Evolutionary conservation across 2,797 vertebrate species (phyloP).

Genomic region (Choloepus didactylus): DNA sequence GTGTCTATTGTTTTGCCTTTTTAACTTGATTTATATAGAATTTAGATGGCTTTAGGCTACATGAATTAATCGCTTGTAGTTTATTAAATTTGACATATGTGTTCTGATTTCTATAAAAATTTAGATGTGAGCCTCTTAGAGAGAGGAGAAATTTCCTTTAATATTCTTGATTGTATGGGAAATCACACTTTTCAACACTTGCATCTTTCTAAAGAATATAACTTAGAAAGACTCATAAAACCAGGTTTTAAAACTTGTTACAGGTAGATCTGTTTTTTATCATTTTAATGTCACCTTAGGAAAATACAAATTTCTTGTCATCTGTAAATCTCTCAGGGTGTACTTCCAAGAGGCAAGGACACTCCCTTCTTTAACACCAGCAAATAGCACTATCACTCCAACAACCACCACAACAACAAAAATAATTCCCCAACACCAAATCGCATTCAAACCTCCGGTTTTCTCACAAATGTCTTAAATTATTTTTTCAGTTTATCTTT

Average conservation of each 20-base stretch:
- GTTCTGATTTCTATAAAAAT: slow-evolving; percentile 12
- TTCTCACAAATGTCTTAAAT: neutral
- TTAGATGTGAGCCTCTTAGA: neutral
- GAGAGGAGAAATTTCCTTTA: slow-evolving; percentile 26
- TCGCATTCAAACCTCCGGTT: neutral
- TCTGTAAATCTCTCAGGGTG: neutral
- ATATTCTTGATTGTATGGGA: slow-evolving; percentile 9
- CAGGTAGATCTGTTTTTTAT: neutral
- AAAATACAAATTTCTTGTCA: neutral
- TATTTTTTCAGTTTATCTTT: slow-evolving; percentile 36
- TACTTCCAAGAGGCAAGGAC: neutral
- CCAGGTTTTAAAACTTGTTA: neutral
- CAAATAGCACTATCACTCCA: neutral
- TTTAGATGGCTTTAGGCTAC: neutral
- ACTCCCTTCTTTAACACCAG: neutral
- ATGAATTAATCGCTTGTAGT: neutral
- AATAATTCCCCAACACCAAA: neutral
- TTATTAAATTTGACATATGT: slow-evolving; percentile 18
- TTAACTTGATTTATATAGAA: neutral
- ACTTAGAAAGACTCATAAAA: neutral
- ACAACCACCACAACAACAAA: neutral
- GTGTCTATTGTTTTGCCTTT: neutral
- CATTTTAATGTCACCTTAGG: neutral
- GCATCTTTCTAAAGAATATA: slow-evolving; percentile 14
- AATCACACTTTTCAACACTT: slow-evolving; percentile 24